A percentile compares a stretch with the other conserved stretches of the same genome.
Conservation (phyloP, 1,140 invertebrate species). For the Cryptotermes secundus region DNA sequence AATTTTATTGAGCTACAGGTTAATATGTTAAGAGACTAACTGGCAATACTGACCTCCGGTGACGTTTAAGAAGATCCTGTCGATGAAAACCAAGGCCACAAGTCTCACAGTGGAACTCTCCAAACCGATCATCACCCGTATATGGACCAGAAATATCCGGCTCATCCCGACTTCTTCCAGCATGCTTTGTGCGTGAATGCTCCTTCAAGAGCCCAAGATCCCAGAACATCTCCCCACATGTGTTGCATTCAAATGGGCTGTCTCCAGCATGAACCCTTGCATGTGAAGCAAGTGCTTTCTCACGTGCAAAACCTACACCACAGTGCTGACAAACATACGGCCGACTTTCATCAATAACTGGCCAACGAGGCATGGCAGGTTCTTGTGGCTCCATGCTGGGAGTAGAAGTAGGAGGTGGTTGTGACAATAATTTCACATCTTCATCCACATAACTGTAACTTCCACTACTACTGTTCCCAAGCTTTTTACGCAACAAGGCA, state of each 20-base stretch:
- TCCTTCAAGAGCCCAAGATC: conserved; percentile 61
- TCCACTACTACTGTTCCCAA: conserved; percentile 11
- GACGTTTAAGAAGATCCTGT: conserved; percentile 68
- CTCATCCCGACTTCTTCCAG: not conserved
- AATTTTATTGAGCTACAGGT: too few relatives aligned
- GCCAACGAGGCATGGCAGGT: conserved; percentile 49
- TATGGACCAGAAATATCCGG: conserved; percentile 46
- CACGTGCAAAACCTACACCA: conserved; percentile 73
- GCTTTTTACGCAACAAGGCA: conserved; percentile 8
- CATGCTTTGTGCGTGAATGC: conserved; percentile 34
- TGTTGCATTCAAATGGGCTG: conserved; percentile 71
- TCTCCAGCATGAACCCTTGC: conserved; percentile 59
- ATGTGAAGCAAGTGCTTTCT: conserved; percentile 76
- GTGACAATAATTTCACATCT: conserved; percentile 50
- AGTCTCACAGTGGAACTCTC: conserved; percentile 71
- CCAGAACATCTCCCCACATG: conserved; percentile 78
- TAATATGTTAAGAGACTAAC: not conserved
- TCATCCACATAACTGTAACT: conserved; percentile 47
- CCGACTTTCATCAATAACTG: conserved; percentile 67
- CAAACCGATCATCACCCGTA: conserved; percentile 63
- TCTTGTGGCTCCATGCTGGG: conserved; percentile 17
- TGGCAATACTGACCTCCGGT: conserved; percentile 52
- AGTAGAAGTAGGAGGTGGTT: conserved; percentile 46
- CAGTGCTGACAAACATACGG: conserved; percentile 80
- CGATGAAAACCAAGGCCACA: conserved; percentile 75